Evolutionary conservation across 2,888 invertebrate genomes (phyloP).

Genomic region (Amphimallon solstitiale): DNA sequence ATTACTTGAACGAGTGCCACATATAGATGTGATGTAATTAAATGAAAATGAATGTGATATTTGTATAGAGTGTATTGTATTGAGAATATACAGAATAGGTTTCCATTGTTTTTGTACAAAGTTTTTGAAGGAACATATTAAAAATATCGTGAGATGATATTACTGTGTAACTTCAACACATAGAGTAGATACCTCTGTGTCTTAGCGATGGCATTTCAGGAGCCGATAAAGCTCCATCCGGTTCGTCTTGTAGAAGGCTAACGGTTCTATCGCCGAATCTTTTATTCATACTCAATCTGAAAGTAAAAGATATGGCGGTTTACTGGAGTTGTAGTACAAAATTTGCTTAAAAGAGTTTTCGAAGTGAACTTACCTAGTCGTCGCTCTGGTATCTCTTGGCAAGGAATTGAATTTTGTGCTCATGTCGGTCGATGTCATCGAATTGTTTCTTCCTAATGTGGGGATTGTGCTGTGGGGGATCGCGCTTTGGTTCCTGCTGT

Average conservation of each 20-base stretch:
- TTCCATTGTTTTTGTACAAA: not conserved
- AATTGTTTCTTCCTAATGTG: constrained; percentile 62
- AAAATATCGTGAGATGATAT: constrained; percentile 7
- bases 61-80: not conserved
- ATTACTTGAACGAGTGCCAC: constrained; percentile 21
- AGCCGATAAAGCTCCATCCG: constrained; percentile 82
- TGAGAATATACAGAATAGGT: not conserved
- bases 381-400: constrained; percentile 74
- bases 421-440: constrained; percentile 68
- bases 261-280: constrained; percentile 66
- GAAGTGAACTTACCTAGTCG: constrained; percentile 64
- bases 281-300: constrained; percentile 64
- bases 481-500: constrained; percentile 59
- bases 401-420: constrained; percentile 78
- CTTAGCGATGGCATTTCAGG: constrained; percentile 80
- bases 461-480: constrained; percentile 64
- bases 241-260: constrained; percentile 75
- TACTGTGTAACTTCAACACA: too few species aligned
- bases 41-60: not conserved
- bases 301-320: constrained; percentile 39
- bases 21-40: constrained; percentile 12
- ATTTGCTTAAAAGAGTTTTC: too few species aligned
- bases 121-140: not conserved
- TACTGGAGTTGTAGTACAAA: too few species aligned
- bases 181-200: constrained; percentile 66